Conservation (phyloP, 2,797 vertebrate species). For the Echeneis naucrates region DNA sequence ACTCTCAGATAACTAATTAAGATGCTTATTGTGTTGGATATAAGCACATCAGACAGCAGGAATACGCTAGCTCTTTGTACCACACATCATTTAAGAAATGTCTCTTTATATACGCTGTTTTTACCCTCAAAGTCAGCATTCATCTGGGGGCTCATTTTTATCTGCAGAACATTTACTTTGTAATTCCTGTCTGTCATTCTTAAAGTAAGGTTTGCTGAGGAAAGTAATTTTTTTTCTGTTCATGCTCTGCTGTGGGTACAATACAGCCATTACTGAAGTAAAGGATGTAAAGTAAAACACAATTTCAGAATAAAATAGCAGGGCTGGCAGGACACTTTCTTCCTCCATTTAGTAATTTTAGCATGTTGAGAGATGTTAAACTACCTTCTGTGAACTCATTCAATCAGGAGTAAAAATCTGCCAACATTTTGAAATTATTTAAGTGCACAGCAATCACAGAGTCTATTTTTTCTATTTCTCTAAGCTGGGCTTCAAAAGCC, state of each 20-base stretch:
- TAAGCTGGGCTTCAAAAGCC: no score
- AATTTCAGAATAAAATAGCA: conserved; percentile 18
- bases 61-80: conserved; percentile 18
- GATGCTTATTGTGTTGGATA: background rate
- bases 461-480: background rate
- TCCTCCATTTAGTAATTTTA: background rate
- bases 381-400: background rate
- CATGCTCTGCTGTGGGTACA: background rate
- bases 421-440: background rate
- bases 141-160: background rate
- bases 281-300: background rate
- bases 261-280: background rate
- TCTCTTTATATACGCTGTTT: conserved; percentile 6
- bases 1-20: background rate
- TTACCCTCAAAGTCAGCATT: conserved; percentile 30
- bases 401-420: background rate
- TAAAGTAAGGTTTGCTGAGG: conserved; percentile 2
- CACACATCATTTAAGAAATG: conserved; percentile 22
- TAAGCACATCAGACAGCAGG: background rate
- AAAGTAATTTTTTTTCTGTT: conserved; percentile 7
- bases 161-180: conserved; percentile 15
- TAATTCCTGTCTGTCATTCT: conserved; percentile 17
- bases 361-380: conserved; percentile 2
- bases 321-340: background rate
- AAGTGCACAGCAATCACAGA: background rate